Percentiles rank a stretch among this genome's conserved stretches.
Conservation (phyloP, 2,113 vertebrate species). For the Cebus imitator region DNA sequence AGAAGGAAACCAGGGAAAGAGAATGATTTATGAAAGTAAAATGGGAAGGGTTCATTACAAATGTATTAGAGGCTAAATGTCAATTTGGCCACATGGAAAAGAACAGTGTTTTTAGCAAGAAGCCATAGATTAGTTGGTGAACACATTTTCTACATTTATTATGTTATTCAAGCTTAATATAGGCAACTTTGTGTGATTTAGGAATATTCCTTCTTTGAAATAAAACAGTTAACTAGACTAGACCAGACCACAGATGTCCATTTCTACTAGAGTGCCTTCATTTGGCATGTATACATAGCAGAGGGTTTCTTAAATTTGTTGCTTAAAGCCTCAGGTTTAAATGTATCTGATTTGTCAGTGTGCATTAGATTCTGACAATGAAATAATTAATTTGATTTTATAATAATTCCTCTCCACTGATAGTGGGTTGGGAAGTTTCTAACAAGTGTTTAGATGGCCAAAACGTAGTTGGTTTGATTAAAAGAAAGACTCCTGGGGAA, state of each 20-base stretch:
- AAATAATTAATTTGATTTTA: slow-evolving; percentile 7
- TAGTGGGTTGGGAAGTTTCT: background rate
- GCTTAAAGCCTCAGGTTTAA: background rate
- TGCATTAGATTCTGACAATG: background rate
- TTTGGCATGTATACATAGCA: background rate
- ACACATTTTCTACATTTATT: background rate
- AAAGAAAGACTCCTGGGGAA: background rate
- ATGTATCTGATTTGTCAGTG: background rate
- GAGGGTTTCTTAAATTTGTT: background rate
- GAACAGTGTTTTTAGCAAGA: slow-evolving; percentile 11
- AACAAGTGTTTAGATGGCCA: background rate
- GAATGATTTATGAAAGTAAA: slow-evolving; percentile 7
- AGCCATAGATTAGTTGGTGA: background rate
- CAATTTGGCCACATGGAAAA: background rate
- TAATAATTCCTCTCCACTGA: background rate
- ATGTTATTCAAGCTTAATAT: background rate
- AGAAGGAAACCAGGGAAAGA: background rate
- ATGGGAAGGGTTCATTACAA: background rate
- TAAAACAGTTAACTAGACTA: background rate
- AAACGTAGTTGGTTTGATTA: background rate
- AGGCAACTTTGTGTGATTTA: background rate
- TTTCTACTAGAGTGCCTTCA: background rate
- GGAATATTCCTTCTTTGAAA: background rate
- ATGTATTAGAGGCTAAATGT: background rate
- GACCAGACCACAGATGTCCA: background rate